phyloP scores from a whole-genome alignment of 2,113 vertebrate genomes.

The Poeciliopsis retropinna region DNA sequence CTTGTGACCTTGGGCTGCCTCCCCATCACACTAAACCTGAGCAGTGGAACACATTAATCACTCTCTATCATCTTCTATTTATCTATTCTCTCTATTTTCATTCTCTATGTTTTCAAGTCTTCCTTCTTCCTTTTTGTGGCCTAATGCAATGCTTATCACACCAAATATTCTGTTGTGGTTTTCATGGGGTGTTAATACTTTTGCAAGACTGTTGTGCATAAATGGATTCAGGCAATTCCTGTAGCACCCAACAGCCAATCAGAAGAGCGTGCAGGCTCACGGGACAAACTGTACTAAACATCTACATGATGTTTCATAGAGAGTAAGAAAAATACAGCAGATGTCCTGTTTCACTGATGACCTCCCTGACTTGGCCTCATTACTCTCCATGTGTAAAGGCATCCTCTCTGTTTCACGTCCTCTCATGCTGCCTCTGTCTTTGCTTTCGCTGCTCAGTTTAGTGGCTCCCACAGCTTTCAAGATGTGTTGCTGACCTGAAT shows the following conservation, averaged over 20 bases:
- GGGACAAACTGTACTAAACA: too few species aligned
- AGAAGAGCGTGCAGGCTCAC: too few species aligned
- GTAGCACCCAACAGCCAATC: too few species aligned
- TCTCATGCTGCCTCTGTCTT: neutral
- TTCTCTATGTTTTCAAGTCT: neutral
- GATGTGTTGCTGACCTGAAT: slow-evolving; percentile 44
- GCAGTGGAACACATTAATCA: neutral
- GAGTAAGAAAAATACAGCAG: too few species aligned
- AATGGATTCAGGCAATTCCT: too few species aligned
- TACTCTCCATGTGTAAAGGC: neutral
- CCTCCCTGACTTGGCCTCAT: neutral
- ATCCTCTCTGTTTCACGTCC: neutral
- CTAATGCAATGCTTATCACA: too few species aligned
- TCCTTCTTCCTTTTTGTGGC: too few species aligned
- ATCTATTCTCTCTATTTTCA: neutral
- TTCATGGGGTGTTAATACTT: too few species aligned
- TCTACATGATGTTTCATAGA: too few species aligned
- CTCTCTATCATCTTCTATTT: neutral
- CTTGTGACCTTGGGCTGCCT: slow-evolving; percentile 69
- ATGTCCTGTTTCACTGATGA: neutral
- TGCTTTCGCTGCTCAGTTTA: slow-evolving; percentile 35
- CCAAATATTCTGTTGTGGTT: too few species aligned
- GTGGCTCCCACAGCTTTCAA: slow-evolving; percentile 37
- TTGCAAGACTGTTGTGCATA: too few species aligned
- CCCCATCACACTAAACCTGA: slow-evolving; percentile 57